Evolutionary conservation across 30 jellyfish, hydroid and myxozoan species (phyloP).

Genomic region (Hydractinia echinata): DNA sequence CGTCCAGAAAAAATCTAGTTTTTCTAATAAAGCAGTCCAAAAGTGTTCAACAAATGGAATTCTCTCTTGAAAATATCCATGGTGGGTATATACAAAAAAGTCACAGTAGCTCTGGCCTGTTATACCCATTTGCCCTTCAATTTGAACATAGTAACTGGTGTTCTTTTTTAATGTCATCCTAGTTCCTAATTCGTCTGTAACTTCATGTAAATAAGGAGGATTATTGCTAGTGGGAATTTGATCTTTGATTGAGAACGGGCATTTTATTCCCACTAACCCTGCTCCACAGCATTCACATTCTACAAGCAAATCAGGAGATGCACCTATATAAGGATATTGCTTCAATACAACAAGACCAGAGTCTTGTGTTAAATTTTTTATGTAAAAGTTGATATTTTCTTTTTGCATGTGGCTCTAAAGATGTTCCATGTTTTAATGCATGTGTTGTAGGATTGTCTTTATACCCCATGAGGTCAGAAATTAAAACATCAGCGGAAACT

Average conservation of each 20-base stretch:
- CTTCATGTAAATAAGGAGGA: background rate
- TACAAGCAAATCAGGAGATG: background rate
- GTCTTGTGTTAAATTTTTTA: background rate
- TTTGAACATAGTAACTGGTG: too few species aligned
- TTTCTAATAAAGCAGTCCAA: too few species aligned
- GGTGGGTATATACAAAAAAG: too few species aligned
- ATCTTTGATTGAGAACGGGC: background rate
- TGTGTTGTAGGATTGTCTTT: background rate
- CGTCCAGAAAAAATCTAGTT: too few species aligned
- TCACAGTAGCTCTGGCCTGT: too few species aligned
- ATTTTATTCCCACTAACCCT: background rate
- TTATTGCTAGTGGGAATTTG: background rate
- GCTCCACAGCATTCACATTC: constrained; percentile 2
- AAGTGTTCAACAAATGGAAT: too few species aligned
- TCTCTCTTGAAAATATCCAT: too few species aligned
- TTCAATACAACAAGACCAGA: background rate
- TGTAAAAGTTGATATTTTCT: background rate
- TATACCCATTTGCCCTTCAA: too few species aligned
- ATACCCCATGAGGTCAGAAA: too few species aligned
- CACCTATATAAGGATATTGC: background rate
- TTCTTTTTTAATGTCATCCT: too few species aligned
- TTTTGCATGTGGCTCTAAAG: background rate
- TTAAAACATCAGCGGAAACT: too few species aligned
- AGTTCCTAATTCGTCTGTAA: background rate
- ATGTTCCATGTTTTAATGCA: background rate